phyloP scores from a whole-genome alignment of 2,888 invertebrate species.

The Meganola albula region DNA sequence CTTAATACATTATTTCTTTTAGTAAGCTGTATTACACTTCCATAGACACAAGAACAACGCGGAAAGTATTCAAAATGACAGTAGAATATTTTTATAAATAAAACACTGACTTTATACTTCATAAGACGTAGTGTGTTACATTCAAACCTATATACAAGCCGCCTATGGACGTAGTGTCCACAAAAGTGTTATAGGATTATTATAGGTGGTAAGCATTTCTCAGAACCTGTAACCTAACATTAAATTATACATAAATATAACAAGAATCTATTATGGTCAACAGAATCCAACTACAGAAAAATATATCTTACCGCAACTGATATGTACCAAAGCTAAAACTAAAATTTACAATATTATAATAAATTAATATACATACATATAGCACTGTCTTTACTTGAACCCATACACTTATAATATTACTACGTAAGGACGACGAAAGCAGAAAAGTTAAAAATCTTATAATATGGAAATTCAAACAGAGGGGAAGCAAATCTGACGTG shows the following conservation, averaged over 20 bases:
- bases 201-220: no score
- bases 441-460: no score
- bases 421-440: no score
- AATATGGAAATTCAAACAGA: no score
- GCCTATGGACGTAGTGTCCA: neutral
- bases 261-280: no score
- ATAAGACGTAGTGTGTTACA: neutral
- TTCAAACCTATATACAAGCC: neutral
- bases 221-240: neutral
- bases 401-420: no score
- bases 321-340: constrained; percentile 24
- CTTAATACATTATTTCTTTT: no score
- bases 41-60: neutral
- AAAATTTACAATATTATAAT: constrained; percentile 19
- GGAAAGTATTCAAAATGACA: neutral
- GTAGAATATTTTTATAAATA: neutral
- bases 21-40: no score
- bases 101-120: neutral
- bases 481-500: no score
- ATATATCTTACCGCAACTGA: constrained; percentile 20
- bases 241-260: neutral
- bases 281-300: no score
- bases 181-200: neutral
- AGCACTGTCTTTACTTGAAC: constrained; percentile 18
- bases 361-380: constrained; percentile 12